Base-by-base conservation (phyloP, 2,113 vertebrate species). In the Pelvicachromis taeniatus region DNA sequence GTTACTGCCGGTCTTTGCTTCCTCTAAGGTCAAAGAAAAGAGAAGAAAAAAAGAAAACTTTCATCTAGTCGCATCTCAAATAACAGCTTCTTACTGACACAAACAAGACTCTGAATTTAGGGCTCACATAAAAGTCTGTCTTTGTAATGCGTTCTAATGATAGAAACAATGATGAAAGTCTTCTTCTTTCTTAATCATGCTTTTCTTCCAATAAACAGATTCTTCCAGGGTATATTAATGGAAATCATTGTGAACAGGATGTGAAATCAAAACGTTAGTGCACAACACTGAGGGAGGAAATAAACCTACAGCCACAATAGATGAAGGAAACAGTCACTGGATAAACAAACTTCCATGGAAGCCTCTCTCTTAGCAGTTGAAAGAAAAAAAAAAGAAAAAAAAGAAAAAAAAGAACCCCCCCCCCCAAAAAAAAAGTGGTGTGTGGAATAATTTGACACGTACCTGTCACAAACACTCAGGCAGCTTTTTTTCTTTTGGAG, bases 51-150 rank as follows among this genome's bases (percentile, higher is more conserved):
- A 29, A 40, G 75, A 21, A 35, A 79, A 77, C 80, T 85, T 90
- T 88, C 54, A 78, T 90, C 85, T 84, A n/a, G 65, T 82, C 61
- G 54, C 21, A 63, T 88, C 65, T 79, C 81, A 80, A 85, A 78
- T 82, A 58, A 78, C 21, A 55, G 29, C 45, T 77, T 88, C 75
- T 68, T 14, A 85, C 50, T 13, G 4, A 33, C 13, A 11, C 54
- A 86, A 50, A 86, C 26, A n/a, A 40, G 13, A 54, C 23, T 59
- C 29, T 54, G 78, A 31, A 83, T 85, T 54, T 61, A 17, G 13
- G 17, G 33, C 63, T 77, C 55, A 59, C 86, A 87, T 82, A 56
- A 85, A 89, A 88, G 81, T 81, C 38, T 17, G 54, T 83, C 84
- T 78, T 81, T 31, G 45, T 85, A 84, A 88, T 86, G 61, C 33